Percentiles rank a stretch among this genome's conserved stretches.
Evolutionary conservation across 2,113 vertebrate genomes (phyloP).

Genomic region (Chaetops frenatus): DNA sequence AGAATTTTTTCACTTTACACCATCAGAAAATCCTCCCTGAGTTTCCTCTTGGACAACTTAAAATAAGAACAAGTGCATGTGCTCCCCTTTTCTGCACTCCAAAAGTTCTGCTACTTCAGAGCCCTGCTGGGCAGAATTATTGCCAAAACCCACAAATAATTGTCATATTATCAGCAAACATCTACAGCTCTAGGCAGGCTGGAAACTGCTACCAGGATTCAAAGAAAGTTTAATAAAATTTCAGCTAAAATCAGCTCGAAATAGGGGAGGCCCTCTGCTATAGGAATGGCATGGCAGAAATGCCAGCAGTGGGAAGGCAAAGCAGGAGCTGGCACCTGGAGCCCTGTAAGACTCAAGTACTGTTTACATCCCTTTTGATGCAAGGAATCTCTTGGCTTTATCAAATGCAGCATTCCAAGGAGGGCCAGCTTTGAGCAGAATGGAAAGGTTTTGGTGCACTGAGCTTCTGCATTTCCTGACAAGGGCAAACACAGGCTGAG

Average conservation of each 20-base stretch:
- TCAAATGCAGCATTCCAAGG: background rate
- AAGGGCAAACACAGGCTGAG: background rate
- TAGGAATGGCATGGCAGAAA: background rate
- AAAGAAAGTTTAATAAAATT: background rate
- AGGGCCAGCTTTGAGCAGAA: background rate
- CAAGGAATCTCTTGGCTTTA: background rate
- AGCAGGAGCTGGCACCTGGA: background rate
- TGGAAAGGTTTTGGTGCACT: background rate
- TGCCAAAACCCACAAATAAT: background rate
- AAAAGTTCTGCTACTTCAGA: background rate
- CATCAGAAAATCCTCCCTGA: background rate
- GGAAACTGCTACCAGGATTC: background rate
- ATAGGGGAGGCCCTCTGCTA: background rate
- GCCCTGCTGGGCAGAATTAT: background rate
- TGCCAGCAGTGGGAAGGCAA: background rate
- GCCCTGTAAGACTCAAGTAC: background rate
- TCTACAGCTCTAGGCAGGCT: background rate
- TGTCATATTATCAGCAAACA: background rate
- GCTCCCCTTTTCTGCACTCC: background rate
- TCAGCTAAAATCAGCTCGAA: background rate
- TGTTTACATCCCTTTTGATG: background rate
- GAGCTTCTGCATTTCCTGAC: background rate
- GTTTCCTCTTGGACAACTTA: background rate
- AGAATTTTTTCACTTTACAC: background rate
- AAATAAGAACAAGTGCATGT: background rate